Conservation (phyloP, 2,113 vertebrate genomes). For the Orientallactaga bullata region DNA sequence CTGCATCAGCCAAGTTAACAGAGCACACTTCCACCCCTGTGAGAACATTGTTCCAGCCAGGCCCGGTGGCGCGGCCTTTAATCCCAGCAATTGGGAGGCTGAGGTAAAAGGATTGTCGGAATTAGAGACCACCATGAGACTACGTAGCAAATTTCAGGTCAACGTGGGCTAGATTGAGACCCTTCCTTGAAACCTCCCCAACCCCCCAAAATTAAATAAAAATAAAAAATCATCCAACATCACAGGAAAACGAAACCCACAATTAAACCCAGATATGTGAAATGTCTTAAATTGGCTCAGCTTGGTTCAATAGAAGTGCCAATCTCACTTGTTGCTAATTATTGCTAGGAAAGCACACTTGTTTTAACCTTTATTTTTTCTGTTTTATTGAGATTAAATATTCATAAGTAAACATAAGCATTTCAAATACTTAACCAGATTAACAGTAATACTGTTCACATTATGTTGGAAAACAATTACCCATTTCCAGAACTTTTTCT, state of each 20-base stretch:
- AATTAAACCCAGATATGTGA: neutral
- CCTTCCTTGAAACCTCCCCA: too few relatives aligned
- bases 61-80: too few relatives aligned
- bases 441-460: neutral
- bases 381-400: neutral
- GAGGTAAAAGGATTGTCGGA: too few relatives aligned
- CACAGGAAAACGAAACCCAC: neutral
- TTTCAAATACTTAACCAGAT: neutral
- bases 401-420: neutral
- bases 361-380: neutral
- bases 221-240: too few relatives aligned
- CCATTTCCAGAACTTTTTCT: too few relatives aligned
- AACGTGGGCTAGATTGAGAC: neutral
- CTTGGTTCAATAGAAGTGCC: neutral
- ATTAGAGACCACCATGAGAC: too few relatives aligned
- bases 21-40: rapidly evolving
- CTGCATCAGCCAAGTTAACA: neutral
- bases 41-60: neutral
- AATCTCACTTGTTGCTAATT: neutral
- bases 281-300: neutral
- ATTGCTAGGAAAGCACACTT: neutral
- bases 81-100: too few relatives aligned
- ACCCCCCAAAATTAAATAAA: too few relatives aligned
- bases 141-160: neutral
- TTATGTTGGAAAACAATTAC: neutral